Conservation (phyloP, 2,888 invertebrate genomes). For the Trachelus tabidus region DNA sequence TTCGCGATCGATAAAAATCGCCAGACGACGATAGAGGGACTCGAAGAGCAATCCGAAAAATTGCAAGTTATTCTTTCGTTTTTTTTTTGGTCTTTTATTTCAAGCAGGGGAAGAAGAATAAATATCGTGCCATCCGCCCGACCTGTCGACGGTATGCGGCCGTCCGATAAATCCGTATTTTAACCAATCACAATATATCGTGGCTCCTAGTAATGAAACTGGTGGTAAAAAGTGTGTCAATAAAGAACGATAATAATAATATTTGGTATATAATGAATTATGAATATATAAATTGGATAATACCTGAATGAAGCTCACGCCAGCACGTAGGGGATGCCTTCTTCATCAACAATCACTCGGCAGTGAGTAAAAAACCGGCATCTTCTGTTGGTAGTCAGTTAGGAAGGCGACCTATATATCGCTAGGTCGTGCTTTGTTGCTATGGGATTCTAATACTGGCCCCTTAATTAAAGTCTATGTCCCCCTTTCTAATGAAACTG, state of each 20-base stretch:
- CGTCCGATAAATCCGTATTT: conserved; percentile 29
- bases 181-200: conserved; percentile 23
- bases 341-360: conserved; percentile 66
- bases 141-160: conserved; percentile 35
- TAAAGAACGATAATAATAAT: conserved; percentile 56
- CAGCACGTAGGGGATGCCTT: conserved; percentile 66
- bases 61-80: not conserved
- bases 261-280: conserved; percentile 64
- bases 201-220: conserved; percentile 38
- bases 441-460: conserved; percentile 57
- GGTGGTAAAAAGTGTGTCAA: conserved; percentile 48
- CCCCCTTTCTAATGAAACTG: conserved; percentile 12
- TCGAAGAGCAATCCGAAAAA: not conserved
- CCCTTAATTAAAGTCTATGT: conserved; percentile 15
- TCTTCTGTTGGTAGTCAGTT: conserved; percentile 66
- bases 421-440: conserved; percentile 63
- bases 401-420: conserved; percentile 65
- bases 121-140: conserved; percentile 10
- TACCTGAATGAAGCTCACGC: conserved; percentile 70
- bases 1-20: not conserved
- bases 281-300: conserved; percentile 72
- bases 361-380: conserved; percentile 65
- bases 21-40: not conserved
- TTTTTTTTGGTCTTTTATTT: not conserved
- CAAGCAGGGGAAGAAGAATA: conserved; percentile 14